Conservation (phyloP, 2,797 vertebrate species). For the Cyclopterus lumpus region DNA sequence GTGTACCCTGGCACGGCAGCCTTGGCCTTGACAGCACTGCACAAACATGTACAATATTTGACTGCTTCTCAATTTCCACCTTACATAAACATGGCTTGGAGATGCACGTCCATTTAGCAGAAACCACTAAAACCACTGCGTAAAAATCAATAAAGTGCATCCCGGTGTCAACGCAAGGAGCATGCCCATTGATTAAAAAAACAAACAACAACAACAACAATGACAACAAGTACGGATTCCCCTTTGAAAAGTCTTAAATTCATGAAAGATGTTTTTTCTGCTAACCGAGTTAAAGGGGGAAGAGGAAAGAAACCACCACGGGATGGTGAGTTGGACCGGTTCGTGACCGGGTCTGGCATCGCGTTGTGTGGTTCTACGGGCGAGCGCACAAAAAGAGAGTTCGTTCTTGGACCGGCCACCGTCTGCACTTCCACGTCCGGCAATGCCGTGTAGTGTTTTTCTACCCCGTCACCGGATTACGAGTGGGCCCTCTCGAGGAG, state of each 20-base stretch:
- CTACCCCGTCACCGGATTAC: slow-evolving; percentile 61
- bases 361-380: slow-evolving; percentile 68
- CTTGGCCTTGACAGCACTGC: slow-evolving; percentile 51
- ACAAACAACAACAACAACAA: neutral
- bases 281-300: slow-evolving; percentile 66
- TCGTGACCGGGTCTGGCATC: slow-evolving; percentile 74
- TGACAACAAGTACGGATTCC: neutral
- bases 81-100: slow-evolving; percentile 55
- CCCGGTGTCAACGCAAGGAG: slow-evolving; percentile 8
- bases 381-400: slow-evolving; percentile 72
- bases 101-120: slow-evolving; percentile 32
- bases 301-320: slow-evolving; percentile 60
- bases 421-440: slow-evolving; percentile 64
- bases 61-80: slow-evolving; percentile 43
- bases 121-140: slow-evolving; percentile 36
- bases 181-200: slow-evolving; percentile 22
- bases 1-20: slow-evolving; percentile 61
- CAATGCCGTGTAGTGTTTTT: slow-evolving; percentile 66
- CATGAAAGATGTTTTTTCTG: slow-evolving; percentile 65
- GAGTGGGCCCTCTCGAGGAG: slow-evolving; percentile 57
- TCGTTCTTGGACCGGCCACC: slow-evolving; percentile 73
- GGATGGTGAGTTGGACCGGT: slow-evolving; percentile 63
- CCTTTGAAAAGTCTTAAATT: slow-evolving; percentile 38
- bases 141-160: slow-evolving; percentile 33
- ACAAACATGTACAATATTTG: slow-evolving; percentile 60